Percentiles rank a stretch among this genome's conserved stretches.
These are phyloP conservation scores for Aphelinus certus DNA, from an alignment of 1,140 invertebrate species.

Conservation along the genomic window DNA sequence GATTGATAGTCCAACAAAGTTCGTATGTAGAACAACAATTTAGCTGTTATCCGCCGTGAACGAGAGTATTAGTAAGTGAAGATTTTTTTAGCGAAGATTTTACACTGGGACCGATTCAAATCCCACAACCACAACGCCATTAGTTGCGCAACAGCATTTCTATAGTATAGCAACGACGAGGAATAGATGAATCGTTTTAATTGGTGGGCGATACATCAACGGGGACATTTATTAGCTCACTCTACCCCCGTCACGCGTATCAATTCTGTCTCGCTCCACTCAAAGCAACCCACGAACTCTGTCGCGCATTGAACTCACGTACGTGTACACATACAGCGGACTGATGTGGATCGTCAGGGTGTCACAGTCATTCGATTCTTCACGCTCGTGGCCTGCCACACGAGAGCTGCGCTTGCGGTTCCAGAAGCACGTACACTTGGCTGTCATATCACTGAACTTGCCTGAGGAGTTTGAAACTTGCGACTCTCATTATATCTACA, in stretches of 20 bases:
- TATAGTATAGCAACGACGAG: neutral
- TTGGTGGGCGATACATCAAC: slow-evolving; percentile 34
- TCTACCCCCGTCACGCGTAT: slow-evolving; percentile 38
- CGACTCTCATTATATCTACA: too few species aligned
- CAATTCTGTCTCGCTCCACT: slow-evolving; percentile 17
- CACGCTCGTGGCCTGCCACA: slow-evolving; percentile 42
- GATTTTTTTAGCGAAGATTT: too few species aligned
- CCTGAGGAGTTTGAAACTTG: too few species aligned
- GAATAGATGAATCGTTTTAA: neutral
- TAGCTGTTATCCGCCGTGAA: too few species aligned
- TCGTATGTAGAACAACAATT: too few species aligned
- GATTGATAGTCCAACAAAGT: too few species aligned
- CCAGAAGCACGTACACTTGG: neutral
- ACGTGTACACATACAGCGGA: neutral
- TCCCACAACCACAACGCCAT: too few species aligned
- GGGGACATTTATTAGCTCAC: slow-evolving; percentile 40
- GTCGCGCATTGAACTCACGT: neutral
- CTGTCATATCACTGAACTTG: too few species aligned
- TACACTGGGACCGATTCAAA: too few species aligned
- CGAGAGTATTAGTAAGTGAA: too few species aligned
- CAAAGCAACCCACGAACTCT: slow-evolving; percentile 3
- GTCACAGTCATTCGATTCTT: slow-evolving; percentile 61
- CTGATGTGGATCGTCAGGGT: slow-evolving; percentile 32
- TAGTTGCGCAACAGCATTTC: too few species aligned
- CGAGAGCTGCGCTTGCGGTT: neutral